phyloP scores from a whole-genome alignment of 2,797 vertebrate genomes.

The Sarcophilus harrisii region DNA sequence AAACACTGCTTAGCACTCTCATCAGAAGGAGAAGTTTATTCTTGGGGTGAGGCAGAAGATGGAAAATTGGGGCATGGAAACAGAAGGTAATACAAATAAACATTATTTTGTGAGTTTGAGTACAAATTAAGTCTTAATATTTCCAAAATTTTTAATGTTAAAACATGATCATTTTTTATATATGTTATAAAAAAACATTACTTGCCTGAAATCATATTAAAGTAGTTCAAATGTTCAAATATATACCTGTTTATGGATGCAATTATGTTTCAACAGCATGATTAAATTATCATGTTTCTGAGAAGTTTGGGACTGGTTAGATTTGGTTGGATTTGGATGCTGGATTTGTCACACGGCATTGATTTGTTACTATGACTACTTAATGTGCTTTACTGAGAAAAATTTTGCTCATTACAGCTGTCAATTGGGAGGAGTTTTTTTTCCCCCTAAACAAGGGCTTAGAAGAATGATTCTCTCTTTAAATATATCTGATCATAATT shows the following conservation, averaged over 20 bases:
- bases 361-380: not conserved
- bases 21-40: constrained; percentile 98
- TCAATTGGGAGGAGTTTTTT: not conserved
- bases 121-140: not conserved
- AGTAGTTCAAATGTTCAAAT: not conserved
- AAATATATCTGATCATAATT: not conserved
- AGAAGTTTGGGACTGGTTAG: not conserved
- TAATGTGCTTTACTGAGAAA: not conserved
- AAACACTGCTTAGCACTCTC: constrained; percentile 98
- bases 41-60: constrained; percentile 99
- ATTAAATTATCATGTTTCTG: not conserved
- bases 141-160: not conserved
- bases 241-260: not conserved
- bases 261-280: not conserved
- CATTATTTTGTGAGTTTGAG: not conserved
- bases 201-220: not conserved
- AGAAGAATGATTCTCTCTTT: not conserved
- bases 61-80: constrained; percentile 98
- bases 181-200: not conserved
- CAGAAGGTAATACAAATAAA: constrained; percentile 88
- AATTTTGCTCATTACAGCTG: not conserved
- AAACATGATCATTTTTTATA: not conserved
- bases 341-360: not conserved
- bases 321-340: not conserved
- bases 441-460: not conserved